A percentile compares a stretch with the other conserved stretches of the same genome.
Evolutionary conservation across 2,113 vertebrate genomes (phyloP).

Genomic region (Rhegmatorhina hoffmannsi): DNA sequence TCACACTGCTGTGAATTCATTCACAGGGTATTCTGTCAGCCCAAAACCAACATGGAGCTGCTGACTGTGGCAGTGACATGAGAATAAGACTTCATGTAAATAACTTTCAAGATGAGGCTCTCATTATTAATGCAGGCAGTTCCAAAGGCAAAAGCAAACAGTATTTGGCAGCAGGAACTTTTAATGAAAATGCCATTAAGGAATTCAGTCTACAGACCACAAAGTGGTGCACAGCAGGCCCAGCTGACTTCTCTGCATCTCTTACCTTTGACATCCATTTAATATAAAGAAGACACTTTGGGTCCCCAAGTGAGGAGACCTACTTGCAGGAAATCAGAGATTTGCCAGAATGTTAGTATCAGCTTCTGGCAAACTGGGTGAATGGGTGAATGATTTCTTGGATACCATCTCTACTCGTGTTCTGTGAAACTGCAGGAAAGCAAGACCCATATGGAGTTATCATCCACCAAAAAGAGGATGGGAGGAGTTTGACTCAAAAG

Average conservation of each 20-base stretch:
- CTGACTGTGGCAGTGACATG: neutral
- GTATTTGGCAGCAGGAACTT: neutral
- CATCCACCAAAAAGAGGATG: neutral
- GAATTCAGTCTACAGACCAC: neutral
- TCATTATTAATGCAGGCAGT: neutral
- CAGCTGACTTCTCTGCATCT: neutral
- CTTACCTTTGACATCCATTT: neutral
- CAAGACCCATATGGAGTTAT: neutral
- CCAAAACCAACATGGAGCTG: neutral
- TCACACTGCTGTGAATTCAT: neutral
- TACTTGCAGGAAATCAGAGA: neutral
- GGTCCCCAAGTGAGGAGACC: neutral
- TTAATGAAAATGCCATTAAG: neutral
- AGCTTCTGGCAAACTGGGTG: neutral
- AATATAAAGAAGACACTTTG: neutral
- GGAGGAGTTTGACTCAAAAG: neutral
- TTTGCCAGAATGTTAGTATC: neutral
- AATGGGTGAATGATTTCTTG: neutral
- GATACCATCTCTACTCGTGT: neutral
- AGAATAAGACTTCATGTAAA: neutral
- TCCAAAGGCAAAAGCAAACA: constrained; percentile 31
- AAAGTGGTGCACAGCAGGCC: neutral
- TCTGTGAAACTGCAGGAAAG: neutral
- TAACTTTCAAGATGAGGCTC: neutral
- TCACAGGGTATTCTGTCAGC: neutral